These are phyloP conservation scores for Trissolcus brochymenae DNA, from an alignment of 2,888 invertebrate genomes.

Conservation along the genomic window DNA sequence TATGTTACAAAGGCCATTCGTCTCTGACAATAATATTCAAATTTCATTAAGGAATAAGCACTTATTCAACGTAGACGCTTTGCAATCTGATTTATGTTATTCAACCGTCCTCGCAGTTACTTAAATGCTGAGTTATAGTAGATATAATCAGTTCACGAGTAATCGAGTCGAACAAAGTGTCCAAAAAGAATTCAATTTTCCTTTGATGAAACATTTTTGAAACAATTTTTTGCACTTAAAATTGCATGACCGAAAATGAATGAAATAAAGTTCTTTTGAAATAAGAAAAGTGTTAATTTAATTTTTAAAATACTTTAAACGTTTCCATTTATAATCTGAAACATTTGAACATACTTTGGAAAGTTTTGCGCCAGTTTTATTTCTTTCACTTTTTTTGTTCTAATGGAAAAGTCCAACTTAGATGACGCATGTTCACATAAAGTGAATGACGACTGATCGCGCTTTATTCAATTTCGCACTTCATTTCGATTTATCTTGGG, in stretches of 20 bases:
- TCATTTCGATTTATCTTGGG: not conserved
- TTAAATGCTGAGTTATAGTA: constrained; percentile 14
- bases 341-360: too few relatives aligned
- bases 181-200: not conserved
- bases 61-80: constrained; percentile 17
- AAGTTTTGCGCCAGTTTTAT: not conserved
- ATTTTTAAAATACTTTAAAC: too few relatives aligned
- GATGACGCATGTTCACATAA: not conserved
- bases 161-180: not conserved
- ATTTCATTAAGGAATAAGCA: constrained; percentile 37
- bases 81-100: constrained; percentile 24
- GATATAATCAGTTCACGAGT: constrained; percentile 13
- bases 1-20: constrained; percentile 31
- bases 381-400: not conserved
- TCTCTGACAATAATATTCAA: constrained; percentile 41
- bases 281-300: too few relatives aligned
- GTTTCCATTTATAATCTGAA: too few relatives aligned
- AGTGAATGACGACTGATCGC: not conserved
- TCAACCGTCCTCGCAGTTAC: constrained; percentile 19
- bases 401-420: not conserved
- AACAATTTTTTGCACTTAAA: not conserved
- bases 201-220: not conserved
- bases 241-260: too few relatives aligned
- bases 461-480: constrained; percentile 5
- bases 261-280: too few relatives aligned